These are phyloP conservation scores for Contarinia nasturtii DNA, from an alignment of 1,140 invertebrate species.

Conservation along the genomic window DNA sequence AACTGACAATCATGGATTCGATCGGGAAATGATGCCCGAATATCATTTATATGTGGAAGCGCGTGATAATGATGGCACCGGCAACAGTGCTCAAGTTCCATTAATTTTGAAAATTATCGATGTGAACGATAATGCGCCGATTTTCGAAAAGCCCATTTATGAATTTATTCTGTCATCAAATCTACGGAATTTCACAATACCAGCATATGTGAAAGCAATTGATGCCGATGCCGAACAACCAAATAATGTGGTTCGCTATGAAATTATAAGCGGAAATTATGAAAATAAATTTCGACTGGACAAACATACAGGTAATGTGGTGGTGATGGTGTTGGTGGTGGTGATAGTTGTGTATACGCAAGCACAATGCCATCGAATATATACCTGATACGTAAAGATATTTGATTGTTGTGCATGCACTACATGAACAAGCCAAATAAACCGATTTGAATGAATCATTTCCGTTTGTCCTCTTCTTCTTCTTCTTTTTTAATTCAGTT, in stretches of 20 bases:
- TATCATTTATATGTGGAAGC: constrained; percentile 68
- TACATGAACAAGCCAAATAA: not conserved
- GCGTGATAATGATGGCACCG: constrained; percentile 62
- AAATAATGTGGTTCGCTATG: constrained; percentile 71
- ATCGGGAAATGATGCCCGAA: constrained; percentile 58
- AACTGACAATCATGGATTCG: constrained; percentile 51
- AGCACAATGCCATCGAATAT: no score
- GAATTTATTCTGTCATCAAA: constrained; percentile 62
- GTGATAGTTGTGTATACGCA: no score
- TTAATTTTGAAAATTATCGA: constrained; percentile 59
- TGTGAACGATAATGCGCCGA: constrained; percentile 72
- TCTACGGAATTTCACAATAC: constrained; percentile 46
- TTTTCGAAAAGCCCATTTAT: constrained; percentile 60
- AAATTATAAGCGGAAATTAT: constrained; percentile 60
- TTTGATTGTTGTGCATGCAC: no score
- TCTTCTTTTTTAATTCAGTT: not conserved
- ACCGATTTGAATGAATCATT: no score
- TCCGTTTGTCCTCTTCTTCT: no score
- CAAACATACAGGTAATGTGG: constrained; percentile 49
- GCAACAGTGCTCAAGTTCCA: constrained; percentile 42
- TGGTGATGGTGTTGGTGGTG: constrained; percentile 17
- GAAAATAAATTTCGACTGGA: constrained; percentile 63
- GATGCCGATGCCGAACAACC: constrained; percentile 69
- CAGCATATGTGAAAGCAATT: constrained; percentile 53
- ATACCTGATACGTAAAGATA: no score